These are phyloP conservation scores for Macquaria ambigua DNA, from an alignment of 2,113 vertebrate species.

Conservation along the genomic window DNA sequence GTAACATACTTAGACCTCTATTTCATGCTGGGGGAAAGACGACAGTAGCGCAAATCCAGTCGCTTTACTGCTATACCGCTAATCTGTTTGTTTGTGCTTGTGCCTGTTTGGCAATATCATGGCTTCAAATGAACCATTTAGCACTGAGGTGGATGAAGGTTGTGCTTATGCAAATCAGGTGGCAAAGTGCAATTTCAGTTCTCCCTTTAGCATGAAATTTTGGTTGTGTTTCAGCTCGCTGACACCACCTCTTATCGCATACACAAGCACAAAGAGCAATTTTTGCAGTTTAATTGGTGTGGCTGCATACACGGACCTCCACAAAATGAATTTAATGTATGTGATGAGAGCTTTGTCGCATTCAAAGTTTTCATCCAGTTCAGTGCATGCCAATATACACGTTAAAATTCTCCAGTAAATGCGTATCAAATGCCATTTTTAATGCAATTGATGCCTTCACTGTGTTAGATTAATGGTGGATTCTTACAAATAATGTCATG, in stretches of 20 bases:
- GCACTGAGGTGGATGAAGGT: not conserved
- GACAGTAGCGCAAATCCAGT: not conserved
- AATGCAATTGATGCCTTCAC: not conserved
- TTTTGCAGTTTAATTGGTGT: constrained; percentile 17
- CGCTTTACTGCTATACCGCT: not conserved
- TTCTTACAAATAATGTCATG: constrained; percentile 15
- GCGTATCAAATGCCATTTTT: not conserved
- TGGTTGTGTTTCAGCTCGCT: constrained; percentile 1
- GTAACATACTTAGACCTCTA: not conserved
- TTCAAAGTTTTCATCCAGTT: constrained; percentile 17
- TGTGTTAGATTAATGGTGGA: not conserved
- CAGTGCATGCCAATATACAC: not conserved
- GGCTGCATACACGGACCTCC: not conserved
- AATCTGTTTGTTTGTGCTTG: not conserved
- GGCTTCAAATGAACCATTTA: not conserved
- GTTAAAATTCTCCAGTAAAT: constrained; percentile 4
- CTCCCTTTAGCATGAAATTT: constrained; percentile 26
- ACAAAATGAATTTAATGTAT: constrained; percentile 10
- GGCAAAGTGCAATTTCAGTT: constrained; percentile 19
- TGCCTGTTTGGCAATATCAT: not conserved
- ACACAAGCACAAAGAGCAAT: constrained; percentile 27
- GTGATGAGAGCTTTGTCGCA: constrained; percentile 3
- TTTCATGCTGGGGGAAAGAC: not conserved
- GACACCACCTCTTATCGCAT: constrained; percentile 25
- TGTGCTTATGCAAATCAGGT: constrained; percentile 46